Evolutionary conservation across 2,888 invertebrate genomes (phyloP), one percentile per base, ranked within the genome.

Genomic region (Chymomyza procnemis): DNA sequence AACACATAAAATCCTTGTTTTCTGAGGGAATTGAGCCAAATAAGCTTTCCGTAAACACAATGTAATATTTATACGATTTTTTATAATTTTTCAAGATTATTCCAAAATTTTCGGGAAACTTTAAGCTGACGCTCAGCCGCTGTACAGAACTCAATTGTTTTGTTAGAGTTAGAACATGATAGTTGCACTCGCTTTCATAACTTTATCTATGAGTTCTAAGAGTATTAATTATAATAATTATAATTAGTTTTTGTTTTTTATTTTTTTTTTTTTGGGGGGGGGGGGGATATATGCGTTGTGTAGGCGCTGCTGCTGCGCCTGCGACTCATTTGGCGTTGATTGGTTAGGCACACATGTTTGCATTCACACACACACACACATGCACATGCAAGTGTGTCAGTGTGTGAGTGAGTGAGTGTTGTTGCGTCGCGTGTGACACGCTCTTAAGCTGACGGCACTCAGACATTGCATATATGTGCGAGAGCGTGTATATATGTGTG

Each of bases 271-370:
- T n/a, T n/a, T n/a, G n/a, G n/a, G n/a, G n/a, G n/a, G n/a, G n/a
- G n/a, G n/a, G n/a, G n/a, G n/a, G n/a, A n/a, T n/a, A 9, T 56
- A 9, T 67, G 70, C 62, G 12, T 54, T 12, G 64, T 71, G 68
- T 75, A 52, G 52, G 52, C 52, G 52, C 52, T 52, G 52, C 47
- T 47, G 50, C 16, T 78, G 72, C 78, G 76, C 74, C 76, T 76
- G 77, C 77, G 74, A 76, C 66, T 76, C 76, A 76, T 76, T 76
- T 76, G 66, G 54, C 76, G 72, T 76, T 76, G 76, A 76, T 76
- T 76, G 76, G 76, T 69, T 75, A 21, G 75, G 75, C 76, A 75
- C 75, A 60, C 66, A 59, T 67, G 65, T 52, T 9, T 57, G 52
- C 74, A 18, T 60, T 52, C 26, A 19, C 57, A 52, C 41, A 47